phyloP scores from a whole-genome alignment of 2,113 vertebrate genomes.

The Tetraodon nigroviridis region DNA sequence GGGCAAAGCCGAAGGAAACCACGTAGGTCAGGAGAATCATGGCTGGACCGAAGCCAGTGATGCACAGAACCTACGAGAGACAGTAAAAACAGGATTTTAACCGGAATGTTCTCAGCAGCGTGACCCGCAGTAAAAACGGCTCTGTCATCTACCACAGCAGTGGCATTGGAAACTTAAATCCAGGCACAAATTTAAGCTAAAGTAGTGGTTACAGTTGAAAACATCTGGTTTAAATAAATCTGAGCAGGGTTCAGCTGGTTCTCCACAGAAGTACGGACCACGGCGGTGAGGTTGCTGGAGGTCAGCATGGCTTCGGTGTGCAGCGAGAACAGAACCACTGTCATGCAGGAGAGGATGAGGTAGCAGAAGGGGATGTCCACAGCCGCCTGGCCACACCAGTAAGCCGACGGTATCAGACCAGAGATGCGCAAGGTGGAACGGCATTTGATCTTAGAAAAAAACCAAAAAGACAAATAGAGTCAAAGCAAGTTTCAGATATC shows the following conservation, averaged over 20 bases:
- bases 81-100: not conserved
- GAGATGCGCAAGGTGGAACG: conserved; percentile 90
- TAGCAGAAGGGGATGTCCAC: conserved; percentile 89
- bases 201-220: too few relatives aligned
- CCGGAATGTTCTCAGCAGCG: too few relatives aligned
- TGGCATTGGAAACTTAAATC: not conserved
- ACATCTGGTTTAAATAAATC: too few relatives aligned
- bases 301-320: conserved; percentile 83
- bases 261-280: conserved; percentile 76
- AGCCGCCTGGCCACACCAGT: conserved; percentile 89
- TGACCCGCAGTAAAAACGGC: too few relatives aligned
- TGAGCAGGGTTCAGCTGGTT: too few relatives aligned
- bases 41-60: conserved; percentile 85
- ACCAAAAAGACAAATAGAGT: not conserved
- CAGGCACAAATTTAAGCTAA: not conserved
- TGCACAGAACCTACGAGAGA: conserved; percentile 80
- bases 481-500: not conserved
- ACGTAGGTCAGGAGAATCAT: conserved; percentile 91
- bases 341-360: conserved; percentile 82
- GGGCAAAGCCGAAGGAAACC: conserved; percentile 85
- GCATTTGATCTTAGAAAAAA: conserved; percentile 81
- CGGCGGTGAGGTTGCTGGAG: conserved; percentile 78
- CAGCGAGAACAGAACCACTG: conserved; percentile 85
- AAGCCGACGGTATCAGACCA: conserved; percentile 90
- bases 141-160: too few relatives aligned